Conservation (phyloP, 2,797 vertebrate genomes). For the Chelon auratus region DNA sequence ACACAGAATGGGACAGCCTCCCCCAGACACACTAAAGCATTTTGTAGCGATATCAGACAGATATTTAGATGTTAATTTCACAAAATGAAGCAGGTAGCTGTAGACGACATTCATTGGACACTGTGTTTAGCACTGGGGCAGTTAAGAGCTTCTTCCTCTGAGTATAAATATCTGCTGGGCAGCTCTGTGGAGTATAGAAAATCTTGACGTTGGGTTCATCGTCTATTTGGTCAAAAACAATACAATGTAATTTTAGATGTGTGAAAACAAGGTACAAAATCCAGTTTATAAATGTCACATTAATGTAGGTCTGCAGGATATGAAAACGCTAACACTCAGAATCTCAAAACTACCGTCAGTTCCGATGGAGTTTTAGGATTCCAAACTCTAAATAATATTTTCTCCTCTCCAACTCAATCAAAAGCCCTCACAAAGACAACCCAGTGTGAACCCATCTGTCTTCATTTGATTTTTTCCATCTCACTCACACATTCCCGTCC, state of each 20-base stretch:
- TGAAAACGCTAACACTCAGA: conserved; percentile 46
- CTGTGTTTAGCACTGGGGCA: neutral
- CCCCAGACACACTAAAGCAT: neutral
- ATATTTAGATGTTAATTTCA: neutral
- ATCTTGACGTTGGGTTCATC: conserved; percentile 15
- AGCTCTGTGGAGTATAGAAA: conserved; percentile 29
- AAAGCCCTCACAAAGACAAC: conserved; percentile 45
- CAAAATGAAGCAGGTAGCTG: neutral
- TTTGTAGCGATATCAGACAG: neutral
- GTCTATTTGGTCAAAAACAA: conserved; percentile 27
- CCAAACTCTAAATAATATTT: conserved; percentile 49
- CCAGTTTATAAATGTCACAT: conserved; percentile 54
- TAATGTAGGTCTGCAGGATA: conserved; percentile 46
- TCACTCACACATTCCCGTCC: conserved; percentile 18
- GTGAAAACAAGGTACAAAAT: conserved; percentile 62
- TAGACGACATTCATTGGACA: neutral
- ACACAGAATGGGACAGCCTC: neutral
- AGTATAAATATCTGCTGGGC: conserved; percentile 30
- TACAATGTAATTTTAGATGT: conserved; percentile 26
- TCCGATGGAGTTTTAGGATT: conserved; percentile 51
- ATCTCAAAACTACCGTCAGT: conserved; percentile 26
- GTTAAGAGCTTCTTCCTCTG: neutral
- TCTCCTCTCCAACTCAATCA: conserved; percentile 12
- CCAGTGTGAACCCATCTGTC: conserved; percentile 11
- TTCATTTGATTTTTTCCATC: conserved; percentile 19